Conservation (phyloP, 1,140 invertebrate genomes). For the Papilio glaucus region DNA sequence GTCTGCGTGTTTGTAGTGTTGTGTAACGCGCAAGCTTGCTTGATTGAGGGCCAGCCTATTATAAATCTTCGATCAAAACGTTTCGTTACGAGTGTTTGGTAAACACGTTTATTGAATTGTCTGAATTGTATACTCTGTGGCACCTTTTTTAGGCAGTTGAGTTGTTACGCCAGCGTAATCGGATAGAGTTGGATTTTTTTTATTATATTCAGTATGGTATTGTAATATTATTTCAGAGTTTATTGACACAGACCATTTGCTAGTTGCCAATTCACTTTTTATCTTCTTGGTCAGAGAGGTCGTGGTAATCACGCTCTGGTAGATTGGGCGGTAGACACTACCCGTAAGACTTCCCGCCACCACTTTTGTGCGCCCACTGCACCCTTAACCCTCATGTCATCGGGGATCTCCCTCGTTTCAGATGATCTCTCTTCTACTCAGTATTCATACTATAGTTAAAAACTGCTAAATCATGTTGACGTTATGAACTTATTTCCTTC, state of each 20-base stretch:
- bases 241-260: background rate
- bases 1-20: background rate
- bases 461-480: too few relatives aligned
- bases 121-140: background rate
- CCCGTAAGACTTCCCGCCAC: too few relatives aligned
- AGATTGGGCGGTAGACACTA: too few relatives aligned
- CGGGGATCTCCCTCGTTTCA: too few relatives aligned
- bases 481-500: too few relatives aligned
- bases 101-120: conserved; percentile 16
- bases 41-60: background rate
- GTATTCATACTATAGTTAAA: too few relatives aligned
- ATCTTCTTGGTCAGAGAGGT: too few relatives aligned
- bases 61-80: background rate
- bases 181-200: background rate
- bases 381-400: too few relatives aligned
- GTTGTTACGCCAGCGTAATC: background rate
- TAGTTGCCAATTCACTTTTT: background rate
- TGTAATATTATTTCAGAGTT: background rate
- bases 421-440: too few relatives aligned
- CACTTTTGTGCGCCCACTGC: too few relatives aligned
- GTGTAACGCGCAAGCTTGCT: background rate
- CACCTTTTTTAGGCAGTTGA: background rate
- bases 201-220: background rate
- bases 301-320: too few relatives aligned
- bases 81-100: conserved; percentile 28